Conservation (phyloP, 2,113 vertebrate genomes). For the Corynorhinus townsendii region DNA sequence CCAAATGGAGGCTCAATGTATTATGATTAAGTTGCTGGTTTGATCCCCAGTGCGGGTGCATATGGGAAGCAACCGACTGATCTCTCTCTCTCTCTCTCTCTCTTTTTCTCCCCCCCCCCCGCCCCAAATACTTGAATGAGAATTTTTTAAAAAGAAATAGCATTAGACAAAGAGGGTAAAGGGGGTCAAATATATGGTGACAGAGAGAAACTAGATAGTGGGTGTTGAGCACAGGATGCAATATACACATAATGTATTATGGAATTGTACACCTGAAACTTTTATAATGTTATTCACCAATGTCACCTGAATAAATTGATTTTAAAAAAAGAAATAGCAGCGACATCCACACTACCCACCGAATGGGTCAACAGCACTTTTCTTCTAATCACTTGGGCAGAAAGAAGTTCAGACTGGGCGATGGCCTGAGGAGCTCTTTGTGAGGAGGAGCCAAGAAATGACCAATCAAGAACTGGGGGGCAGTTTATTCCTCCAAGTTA, state of each 20-base stretch:
- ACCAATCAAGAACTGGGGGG: background rate
- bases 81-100: background rate
- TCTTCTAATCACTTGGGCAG: constrained; percentile 2
- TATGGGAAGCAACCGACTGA: background rate
- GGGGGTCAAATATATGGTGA: background rate
- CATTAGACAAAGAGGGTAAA: background rate
- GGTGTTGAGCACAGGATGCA: background rate
- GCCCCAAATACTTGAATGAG: too few species aligned
- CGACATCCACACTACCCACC: background rate
- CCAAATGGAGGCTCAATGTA: background rate
- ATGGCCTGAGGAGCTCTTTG: background rate
- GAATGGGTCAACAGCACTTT: background rate
- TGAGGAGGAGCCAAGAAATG: background rate
- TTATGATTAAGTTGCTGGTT: background rate
- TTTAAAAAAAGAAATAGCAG: background rate
- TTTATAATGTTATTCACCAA: background rate
- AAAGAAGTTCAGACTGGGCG: background rate
- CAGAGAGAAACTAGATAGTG: background rate
- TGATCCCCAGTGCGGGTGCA: background rate
- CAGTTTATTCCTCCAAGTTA: background rate
- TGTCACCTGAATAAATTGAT: background rate
- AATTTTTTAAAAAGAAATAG: background rate
- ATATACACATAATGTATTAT: background rate
- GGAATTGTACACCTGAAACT: background rate
- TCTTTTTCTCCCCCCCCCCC: too few species aligned